A percentile compares a stretch with the other conserved stretches of the same genome.
Evolutionary conservation across 1,140 invertebrate genomes (phyloP).

Genomic region (Leptinotarsa undecemlineata): DNA sequence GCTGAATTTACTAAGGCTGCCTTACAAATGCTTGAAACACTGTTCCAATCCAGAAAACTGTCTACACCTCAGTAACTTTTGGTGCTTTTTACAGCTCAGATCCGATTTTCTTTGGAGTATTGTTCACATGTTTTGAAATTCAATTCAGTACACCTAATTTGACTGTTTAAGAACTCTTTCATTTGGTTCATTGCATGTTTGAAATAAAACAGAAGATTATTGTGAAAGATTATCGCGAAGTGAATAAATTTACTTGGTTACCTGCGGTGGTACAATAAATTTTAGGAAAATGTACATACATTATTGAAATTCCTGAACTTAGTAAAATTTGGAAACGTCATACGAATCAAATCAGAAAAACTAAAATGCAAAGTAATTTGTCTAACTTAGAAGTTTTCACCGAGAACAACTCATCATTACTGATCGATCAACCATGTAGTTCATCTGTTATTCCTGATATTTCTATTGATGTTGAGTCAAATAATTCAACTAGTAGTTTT

Average conservation of each 20-base stretch:
- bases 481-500: background rate
- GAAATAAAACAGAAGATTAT: background rate
- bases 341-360: conserved; percentile 18
- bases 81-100: too few relatives aligned
- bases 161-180: too few relatives aligned
- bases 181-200: too few relatives aligned
- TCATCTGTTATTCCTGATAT: background rate
- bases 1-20: too few relatives aligned
- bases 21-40: too few relatives aligned
- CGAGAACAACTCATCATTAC: background rate
- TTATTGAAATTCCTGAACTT: background rate
- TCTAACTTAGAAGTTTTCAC: background rate
- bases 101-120: too few relatives aligned
- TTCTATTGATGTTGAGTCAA: background rate
- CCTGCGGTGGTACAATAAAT: background rate
- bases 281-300: conserved; percentile 14
- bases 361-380: conserved; percentile 6
- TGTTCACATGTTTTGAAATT: too few relatives aligned
- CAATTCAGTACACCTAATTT: too few relatives aligned
- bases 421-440: background rate
- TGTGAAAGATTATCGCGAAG: background rate
- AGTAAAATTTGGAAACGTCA: conserved; percentile 21
- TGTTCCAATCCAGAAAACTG: too few relatives aligned
- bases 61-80: too few relatives aligned
- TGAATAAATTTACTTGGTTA: background rate